These are phyloP conservation scores for Scyliorhinus canicula DNA, from an alignment of 2,797 vertebrate genomes.

Conservation along the genomic window DNA sequence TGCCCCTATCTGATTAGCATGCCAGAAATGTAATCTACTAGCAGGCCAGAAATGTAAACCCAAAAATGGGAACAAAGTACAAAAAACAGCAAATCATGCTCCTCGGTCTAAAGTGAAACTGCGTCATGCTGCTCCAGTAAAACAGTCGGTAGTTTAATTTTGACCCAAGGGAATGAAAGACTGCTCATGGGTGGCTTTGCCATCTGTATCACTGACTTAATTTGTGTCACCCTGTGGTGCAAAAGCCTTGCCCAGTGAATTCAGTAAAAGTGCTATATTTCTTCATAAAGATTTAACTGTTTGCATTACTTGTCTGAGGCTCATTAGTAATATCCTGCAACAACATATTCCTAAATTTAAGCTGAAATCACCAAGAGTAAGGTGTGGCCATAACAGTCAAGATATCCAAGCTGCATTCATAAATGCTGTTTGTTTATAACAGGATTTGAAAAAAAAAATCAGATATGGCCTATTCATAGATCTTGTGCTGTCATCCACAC, in stretches of 20 bases:
- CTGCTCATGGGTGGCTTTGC: background rate
- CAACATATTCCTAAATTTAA: background rate
- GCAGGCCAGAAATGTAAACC: background rate
- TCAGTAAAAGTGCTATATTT: background rate
- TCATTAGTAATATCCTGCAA: background rate
- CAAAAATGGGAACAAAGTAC: background rate
- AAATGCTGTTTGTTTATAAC: background rate
- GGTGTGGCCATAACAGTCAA: background rate
- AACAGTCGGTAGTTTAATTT: background rate
- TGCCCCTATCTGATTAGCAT: too few species aligned
- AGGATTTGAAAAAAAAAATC: constrained; percentile 13
- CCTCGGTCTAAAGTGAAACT: background rate
- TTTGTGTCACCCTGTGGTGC: constrained; percentile 16
- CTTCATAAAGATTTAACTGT: background rate
- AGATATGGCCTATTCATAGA: background rate
- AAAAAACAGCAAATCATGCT: background rate
- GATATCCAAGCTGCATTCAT: background rate
- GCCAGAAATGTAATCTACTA: too few species aligned
- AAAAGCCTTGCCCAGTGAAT: constrained; percentile 8
- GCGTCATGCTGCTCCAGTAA: background rate
- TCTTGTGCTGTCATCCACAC: background rate
- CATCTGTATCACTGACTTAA: constrained; percentile 27
- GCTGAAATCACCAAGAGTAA: background rate
- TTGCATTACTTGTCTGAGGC: background rate
- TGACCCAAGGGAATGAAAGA: constrained; percentile 20